Percentiles rank a stretch among this genome's conserved stretches.
phyloP scores from a whole-genome alignment of 2,113 vertebrate genomes.

The Hyaena hyaena region DNA sequence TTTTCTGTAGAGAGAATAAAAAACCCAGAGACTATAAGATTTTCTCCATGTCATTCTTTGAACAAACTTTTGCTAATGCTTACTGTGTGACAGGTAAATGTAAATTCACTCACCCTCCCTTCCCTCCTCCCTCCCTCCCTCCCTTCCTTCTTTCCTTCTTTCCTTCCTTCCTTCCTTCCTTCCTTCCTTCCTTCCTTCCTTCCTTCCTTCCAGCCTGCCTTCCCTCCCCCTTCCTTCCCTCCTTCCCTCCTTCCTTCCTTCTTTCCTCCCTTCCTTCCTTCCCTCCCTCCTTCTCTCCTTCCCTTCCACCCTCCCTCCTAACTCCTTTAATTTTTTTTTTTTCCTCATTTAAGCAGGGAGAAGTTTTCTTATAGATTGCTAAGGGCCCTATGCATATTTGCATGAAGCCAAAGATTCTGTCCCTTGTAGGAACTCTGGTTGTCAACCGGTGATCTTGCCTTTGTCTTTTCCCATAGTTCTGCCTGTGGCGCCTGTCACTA shows the following conservation, averaged over 20 bases:
- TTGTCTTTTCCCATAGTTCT: slow-evolving; percentile 86
- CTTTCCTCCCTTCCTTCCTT: not conserved
- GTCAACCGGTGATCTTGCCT: slow-evolving; percentile 81
- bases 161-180: not conserved
- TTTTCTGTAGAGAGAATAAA: slow-evolving; percentile 31
- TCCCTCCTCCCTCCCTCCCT: no score
- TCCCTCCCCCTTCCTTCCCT: fast-evolving
- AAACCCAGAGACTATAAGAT: not conserved
- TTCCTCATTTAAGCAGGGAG: not conserved
- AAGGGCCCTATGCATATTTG: not conserved
- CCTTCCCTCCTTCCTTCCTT: not conserved
- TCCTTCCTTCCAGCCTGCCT: not conserved
- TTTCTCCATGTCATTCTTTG: slow-evolving; percentile 19
- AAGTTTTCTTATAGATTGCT: not conserved
- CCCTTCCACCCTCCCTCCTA: not conserved
- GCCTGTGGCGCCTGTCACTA: slow-evolving; percentile 89
- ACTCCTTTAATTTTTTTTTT: not conserved
- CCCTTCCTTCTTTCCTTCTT: fast-evolving
- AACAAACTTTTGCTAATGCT: slow-evolving; percentile 23
- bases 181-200: not conserved
- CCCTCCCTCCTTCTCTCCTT: not conserved
- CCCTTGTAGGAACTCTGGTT: slow-evolving; percentile 61
- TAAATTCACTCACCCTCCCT: not conserved
- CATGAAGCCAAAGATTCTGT: slow-evolving; percentile 48
- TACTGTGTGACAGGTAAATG: slow-evolving; percentile 3